Base-by-base conservation (phyloP, 2,113 vertebrate species). In the Rhynchomys soricoides region DNA sequence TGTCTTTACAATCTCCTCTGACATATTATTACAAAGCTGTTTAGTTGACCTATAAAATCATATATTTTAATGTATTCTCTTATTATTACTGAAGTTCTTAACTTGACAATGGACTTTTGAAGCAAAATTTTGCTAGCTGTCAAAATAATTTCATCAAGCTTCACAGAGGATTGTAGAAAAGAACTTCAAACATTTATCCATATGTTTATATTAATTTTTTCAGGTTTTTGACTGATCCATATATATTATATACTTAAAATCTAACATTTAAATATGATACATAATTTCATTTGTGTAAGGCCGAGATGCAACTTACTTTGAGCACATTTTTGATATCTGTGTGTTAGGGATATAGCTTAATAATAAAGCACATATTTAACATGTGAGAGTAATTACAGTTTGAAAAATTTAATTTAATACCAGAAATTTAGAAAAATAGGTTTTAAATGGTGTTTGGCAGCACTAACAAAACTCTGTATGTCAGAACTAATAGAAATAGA, bases 351-450 rank as follows among this genome's bases (percentile, higher is more conserved):
- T 43, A 2, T 81, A 57, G 2, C 52, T 81, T 81, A 57, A 5
- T n/a, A 21, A 81, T 81, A 57, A 37, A 81, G 48, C 52, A 57
- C 17, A 57, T 6, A 11, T 37, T 81, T n/a, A n/a, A 22, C 2
- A 16, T 52, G 4, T n/a, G 21, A 6, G 4, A 24, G 21, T 81
- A 22, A 81, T 34, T 68, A 48, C 2, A 88, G 89, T 95, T 94
- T 96, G 26, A 97, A 97, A 97, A 92, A 1, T 59, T 4, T 68
- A 31, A 86, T 48, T 7, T 92, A 83, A 89, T 70, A 73, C 40
- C 7, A 68, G n/a, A 89, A 82, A 62, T 68, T 12, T 89, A 64
- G 43, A 89, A 4, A 50, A 64, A 62, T 83, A 79, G 66, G 11
- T 81, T 93, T 83, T 45, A 16, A 88, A 82, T 29, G 13, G 87